phyloP scores from a whole-genome alignment of 2,888 invertebrate species.

The Ganaspis brasiliensis region DNA sequence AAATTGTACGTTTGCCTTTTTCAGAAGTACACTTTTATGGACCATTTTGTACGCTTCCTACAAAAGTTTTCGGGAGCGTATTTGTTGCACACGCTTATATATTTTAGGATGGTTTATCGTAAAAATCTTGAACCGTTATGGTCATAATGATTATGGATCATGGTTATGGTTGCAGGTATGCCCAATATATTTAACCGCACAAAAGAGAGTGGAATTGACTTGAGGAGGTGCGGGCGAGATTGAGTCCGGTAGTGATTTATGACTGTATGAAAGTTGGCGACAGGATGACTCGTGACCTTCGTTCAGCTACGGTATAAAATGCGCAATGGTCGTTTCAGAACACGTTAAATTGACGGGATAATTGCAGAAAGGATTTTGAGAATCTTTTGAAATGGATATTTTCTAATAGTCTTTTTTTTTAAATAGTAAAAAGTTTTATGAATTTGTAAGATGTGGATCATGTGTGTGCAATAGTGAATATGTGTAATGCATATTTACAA shows the following conservation, averaged over 20 bases:
- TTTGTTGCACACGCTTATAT: conserved; percentile 4
- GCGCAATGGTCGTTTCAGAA: conserved; percentile 10
- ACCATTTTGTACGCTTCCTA: conserved; percentile 1
- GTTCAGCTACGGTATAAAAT: neutral
- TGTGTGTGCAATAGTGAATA: too few relatives aligned
- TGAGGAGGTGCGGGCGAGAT: conserved; percentile 14
- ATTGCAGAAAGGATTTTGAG: neutral
- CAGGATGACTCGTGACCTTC: conserved; percentile 35
- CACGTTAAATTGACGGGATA: neutral
- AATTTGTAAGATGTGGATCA: too few relatives aligned
- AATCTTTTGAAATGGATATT: neutral
- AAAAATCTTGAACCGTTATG: conserved; percentile 18
- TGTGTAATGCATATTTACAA: too few relatives aligned
- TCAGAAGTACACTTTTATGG: neutral
- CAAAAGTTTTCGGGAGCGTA: neutral
- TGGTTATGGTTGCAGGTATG: neutral
- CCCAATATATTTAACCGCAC: too few relatives aligned
- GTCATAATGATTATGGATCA: neutral
- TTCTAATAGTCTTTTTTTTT: too few relatives aligned
- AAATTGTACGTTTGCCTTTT: neutral
- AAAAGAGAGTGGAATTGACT: conserved; percentile 13
- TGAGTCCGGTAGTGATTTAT: conserved; percentile 24
- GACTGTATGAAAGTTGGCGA: conserved; percentile 16
- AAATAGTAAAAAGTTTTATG: too few relatives aligned
- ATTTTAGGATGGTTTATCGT: neutral